phyloP scores from a whole-genome alignment of 2,888 invertebrate species.

The Hylaea fasciaria region DNA sequence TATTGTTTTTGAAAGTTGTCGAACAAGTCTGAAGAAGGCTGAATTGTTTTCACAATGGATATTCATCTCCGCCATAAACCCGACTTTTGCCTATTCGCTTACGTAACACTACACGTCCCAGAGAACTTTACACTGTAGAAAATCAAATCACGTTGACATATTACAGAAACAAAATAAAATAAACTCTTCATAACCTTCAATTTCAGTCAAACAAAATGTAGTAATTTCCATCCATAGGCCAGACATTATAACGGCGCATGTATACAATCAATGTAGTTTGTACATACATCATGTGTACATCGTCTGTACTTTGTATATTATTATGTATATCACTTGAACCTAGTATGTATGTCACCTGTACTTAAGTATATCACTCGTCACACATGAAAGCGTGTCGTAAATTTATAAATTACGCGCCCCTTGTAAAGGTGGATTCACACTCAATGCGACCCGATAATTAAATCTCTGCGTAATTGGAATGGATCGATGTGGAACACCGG shows the following conservation, averaged over 20 bases:
- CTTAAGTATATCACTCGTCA: slow-evolving; percentile 19
- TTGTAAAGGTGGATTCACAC: slow-evolving; percentile 45
- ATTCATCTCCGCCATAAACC: neutral
- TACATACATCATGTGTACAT: too few species aligned
- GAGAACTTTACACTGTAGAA: neutral
- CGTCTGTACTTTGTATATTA: too few species aligned
- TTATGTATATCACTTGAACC: neutral
- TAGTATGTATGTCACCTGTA: slow-evolving; percentile 12
- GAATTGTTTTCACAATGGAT: neutral
- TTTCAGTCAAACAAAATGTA: slow-evolving; percentile 4
- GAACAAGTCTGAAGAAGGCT: neutral
- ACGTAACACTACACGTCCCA: neutral
- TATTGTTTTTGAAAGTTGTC: slow-evolving; percentile 11
- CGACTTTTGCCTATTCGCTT: neutral
- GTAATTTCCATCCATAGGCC: neutral
- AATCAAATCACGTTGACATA: neutral
- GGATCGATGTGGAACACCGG: slow-evolving; percentile 45
- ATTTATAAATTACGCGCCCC: slow-evolving; percentile 47
- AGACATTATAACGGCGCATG: too few species aligned
- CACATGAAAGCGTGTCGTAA: slow-evolving; percentile 37
- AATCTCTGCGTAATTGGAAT: slow-evolving; percentile 61
- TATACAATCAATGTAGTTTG: too few species aligned
- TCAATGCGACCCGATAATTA: slow-evolving; percentile 60
- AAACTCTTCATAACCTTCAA: slow-evolving; percentile 10
- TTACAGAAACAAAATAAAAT: slow-evolving; percentile 9